Conservation (phyloP, 2,797 vertebrate genomes). For the Vireo griseus region DNA sequence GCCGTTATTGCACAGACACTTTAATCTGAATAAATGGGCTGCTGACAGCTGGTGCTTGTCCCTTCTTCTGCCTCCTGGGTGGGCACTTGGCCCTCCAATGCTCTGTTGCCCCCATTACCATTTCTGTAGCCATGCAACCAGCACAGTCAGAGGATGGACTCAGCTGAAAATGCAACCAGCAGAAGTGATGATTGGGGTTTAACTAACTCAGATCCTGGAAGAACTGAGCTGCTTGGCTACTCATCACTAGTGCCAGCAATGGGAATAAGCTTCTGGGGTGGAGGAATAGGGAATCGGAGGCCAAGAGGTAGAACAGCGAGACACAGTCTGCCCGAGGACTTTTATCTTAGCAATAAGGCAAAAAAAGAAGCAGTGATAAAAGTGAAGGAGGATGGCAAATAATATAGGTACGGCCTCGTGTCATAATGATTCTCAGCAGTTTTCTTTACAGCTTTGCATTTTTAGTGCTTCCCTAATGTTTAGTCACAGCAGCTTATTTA, state of each 20-base stretch:
- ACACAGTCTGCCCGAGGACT: not conserved
- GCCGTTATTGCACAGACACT: not conserved
- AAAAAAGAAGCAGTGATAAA: not conserved
- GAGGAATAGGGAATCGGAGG: not conserved
- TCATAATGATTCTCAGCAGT: slow-evolving; percentile 43
- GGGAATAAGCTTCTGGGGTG: not conserved
- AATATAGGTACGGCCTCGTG: not conserved
- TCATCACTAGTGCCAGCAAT: not conserved
- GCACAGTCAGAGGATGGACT: not conserved
- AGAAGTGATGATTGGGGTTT: not conserved
- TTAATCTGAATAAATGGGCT: not conserved
- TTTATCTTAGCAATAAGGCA: not conserved
- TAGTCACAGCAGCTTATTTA: slow-evolving; percentile 58
- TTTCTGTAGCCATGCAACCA: not conserved
- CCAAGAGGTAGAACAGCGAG: not conserved
- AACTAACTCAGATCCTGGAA: fast-evolving
- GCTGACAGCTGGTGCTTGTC: not conserved
- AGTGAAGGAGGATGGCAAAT: not conserved
- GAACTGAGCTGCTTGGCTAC: not conserved
- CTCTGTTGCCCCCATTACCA: not conserved
- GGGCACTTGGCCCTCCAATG: not conserved
- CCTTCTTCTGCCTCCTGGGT: not conserved
- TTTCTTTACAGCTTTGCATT: slow-evolving; percentile 51
- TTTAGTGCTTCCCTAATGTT: slow-evolving; percentile 50
- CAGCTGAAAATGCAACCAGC: not conserved